These are phyloP conservation scores for Clusia tigrina DNA, from an alignment of 2,888 invertebrate species.

Conservation along the genomic window DNA sequence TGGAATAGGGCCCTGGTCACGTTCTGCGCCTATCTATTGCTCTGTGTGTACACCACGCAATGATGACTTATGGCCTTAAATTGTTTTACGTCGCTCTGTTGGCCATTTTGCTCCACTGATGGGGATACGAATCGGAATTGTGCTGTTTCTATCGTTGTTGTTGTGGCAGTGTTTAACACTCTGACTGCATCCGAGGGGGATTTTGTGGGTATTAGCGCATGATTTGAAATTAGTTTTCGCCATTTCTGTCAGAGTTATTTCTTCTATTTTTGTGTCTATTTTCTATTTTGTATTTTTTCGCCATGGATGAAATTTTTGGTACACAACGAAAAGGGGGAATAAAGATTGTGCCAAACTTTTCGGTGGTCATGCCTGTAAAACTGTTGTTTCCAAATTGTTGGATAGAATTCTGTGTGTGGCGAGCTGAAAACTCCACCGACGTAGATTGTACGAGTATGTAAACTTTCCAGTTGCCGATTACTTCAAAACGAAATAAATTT, in stretches of 20 bases:
- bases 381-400: no score
- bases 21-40: background rate
- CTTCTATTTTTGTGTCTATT: background rate
- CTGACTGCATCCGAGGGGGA: slow-evolving; percentile 16
- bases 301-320: background rate
- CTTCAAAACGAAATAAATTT: no score
- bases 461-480: no score
- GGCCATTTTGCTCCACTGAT: slow-evolving; percentile 32
- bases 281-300: background rate
- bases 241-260: background rate
- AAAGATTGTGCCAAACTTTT: no score
- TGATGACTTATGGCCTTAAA: slow-evolving; percentile 51
- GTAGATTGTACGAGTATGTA: no score
- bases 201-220: slow-evolving; percentile 36
- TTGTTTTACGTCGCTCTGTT: slow-evolving; percentile 47
- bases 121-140: slow-evolving; percentile 32
- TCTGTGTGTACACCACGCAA: background rate
- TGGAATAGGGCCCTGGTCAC: no score
- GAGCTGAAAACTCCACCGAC: no score
- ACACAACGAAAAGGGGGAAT: no score
- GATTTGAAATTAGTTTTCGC: slow-evolving; percentile 41
- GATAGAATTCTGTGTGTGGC: no score
- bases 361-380: no score
- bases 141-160: slow-evolving; percentile 9
- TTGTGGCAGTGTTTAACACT: slow-evolving; percentile 27